Evolutionary conservation across 2,797 vertebrate genomes (phyloP).

Genomic region (Orestias chungarensis): DNA sequence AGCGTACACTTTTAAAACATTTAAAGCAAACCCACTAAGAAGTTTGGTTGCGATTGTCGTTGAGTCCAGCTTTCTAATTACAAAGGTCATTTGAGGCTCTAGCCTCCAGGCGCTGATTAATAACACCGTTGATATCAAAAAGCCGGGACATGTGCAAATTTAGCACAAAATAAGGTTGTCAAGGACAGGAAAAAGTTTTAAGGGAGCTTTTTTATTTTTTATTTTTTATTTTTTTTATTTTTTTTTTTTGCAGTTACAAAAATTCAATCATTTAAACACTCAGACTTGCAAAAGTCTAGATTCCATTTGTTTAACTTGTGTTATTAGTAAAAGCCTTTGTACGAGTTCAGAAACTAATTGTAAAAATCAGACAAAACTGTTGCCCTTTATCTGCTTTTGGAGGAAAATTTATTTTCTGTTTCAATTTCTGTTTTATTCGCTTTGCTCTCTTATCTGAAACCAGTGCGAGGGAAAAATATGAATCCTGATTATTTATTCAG

Average conservation of each 20-base stretch:
- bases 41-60: too few species aligned
- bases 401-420: background rate
- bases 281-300: background rate
- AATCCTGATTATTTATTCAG: conserved; percentile 30
- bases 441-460: conserved; percentile 3
- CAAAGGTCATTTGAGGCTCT: conserved; percentile 57
- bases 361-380: background rate
- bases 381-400: background rate
- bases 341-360: conserved; percentile 1
- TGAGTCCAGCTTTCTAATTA: conserved; percentile 56
- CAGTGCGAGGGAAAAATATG: conserved; percentile 6
- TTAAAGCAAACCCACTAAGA: too few species aligned
- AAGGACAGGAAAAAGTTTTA: conserved; percentile 10
- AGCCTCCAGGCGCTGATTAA: conserved; percentile 60
- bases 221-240: too few species aligned
- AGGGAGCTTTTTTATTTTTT: conserved; percentile 2
- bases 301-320: conserved; percentile 1
- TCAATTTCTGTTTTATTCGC: conserved; percentile 5
- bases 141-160: conserved; percentile 34
- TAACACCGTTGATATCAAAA: conserved; percentile 59
- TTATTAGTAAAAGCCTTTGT: conserved; percentile 1
- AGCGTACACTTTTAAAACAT: background rate
- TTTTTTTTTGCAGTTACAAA: conserved; percentile 10
- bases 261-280: conserved; percentile 10
- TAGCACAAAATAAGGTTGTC: conserved; percentile 46